Evolutionary conservation across 2,113 vertebrate genomes (phyloP), one percentile per base, ranked within the genome.

Genomic region (Heteronetta atricapilla): DNA sequence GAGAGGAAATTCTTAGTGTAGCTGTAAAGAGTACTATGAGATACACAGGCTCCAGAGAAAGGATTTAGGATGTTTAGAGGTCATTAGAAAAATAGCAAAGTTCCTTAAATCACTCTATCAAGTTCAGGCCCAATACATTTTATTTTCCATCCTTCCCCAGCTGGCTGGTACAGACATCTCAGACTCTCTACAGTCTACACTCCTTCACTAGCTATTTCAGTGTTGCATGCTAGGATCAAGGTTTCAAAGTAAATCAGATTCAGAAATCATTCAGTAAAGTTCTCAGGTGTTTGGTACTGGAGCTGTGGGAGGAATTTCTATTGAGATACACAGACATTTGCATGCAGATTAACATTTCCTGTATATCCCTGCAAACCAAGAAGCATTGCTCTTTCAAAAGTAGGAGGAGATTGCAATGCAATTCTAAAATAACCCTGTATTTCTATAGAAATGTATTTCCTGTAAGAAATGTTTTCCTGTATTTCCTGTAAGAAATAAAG

Each of bases 161-260:
- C 56, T 90, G 72, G 34, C 55, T 93, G 74, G 64, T 86, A 64
- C 18, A 83, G 88, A 21, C 13, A 70, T 56, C 56, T 86, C 76
- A 92, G 48, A 33, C 26, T 90, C 69, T 93, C 16, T n/a, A 44
- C 52, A 81, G 42, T 38, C 55, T 92, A n/a, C 21, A 26, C 16
- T 96, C 31, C 38, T 66, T 86, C 38, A 66, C 26, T 60, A 68
- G 64, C 12, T 90, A 31, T 92, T 95, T 90, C 69, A 4, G 0
- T 53, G 36, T 11, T 90, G 28, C n/a, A 19, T 72, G 34, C 13
- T 84, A 82, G 53, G 60, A 83, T 94, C 56, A 92, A 64, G 21
- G 33, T n/a, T 95, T 89, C 69, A 90, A 90, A 93, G 94, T 82
- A 91, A 94, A 93, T 76, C 69, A 38, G 19, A 44, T 60, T 50